Conservation (phyloP, 2,113 vertebrate species). For the Anolis sagrei region DNA sequence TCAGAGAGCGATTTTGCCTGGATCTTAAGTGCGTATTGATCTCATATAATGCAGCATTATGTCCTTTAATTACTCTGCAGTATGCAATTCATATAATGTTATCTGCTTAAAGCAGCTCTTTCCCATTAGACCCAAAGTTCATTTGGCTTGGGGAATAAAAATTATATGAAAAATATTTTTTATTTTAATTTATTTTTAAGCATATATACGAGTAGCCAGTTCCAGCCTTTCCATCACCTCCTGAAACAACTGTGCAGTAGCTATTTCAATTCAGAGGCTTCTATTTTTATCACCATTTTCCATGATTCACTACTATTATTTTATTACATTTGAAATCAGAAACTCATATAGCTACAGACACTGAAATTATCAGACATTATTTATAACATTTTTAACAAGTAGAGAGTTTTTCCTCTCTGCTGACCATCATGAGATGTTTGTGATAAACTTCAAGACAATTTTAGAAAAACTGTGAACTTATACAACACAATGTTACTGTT, state of each 20-base stretch:
- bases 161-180: neutral
- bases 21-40: conserved; percentile 51
- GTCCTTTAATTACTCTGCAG: conserved; percentile 60
- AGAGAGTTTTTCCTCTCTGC: neutral
- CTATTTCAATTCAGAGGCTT: neutral
- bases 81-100: conserved; percentile 30
- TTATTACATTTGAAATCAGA: neutral
- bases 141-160: conserved; percentile 36
- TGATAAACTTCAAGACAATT: neutral
- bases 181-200: neutral
- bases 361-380: neutral
- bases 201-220: neutral
- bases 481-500: neutral
- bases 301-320: neutral
- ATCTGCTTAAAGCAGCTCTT: conserved; percentile 46
- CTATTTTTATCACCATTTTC: neutral
- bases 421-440: neutral
- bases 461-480: neutral
- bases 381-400: too few relatives aligned
- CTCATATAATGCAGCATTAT: conserved; percentile 48
- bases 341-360: neutral
- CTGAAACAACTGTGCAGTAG: neutral
- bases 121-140: conserved; percentile 22
- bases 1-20: conserved; percentile 52
- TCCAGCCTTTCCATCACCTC: neutral